Conservation (phyloP, 2,888 invertebrate species). For the Leptura quadrifasciata region DNA sequence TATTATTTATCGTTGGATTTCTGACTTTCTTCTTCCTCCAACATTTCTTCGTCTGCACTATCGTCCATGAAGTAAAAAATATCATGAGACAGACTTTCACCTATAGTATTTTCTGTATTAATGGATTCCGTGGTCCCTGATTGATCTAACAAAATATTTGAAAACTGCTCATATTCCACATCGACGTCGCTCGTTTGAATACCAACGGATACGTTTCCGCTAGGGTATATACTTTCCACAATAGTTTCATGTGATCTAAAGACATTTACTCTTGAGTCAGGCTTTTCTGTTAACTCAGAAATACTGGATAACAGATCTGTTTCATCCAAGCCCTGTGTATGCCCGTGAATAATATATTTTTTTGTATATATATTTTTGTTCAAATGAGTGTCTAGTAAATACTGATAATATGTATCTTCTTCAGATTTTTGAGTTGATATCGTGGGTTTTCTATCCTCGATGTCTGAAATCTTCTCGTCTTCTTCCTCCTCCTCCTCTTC, state of each 20-base stretch:
- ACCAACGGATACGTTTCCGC: background rate
- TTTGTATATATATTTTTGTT: constrained; percentile 41
- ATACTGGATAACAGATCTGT: background rate
- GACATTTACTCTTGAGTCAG: background rate
- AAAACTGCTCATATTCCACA: background rate
- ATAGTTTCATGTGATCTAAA: constrained; percentile 11
- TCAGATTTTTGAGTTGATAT: constrained; percentile 21
- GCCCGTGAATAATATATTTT: constrained; percentile 45
- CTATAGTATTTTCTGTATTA: background rate
- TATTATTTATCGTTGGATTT: constrained; percentile 22
- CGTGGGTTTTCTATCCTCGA: background rate
- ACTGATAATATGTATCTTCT: constrained; percentile 45
- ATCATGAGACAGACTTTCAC: constrained; percentile 1
- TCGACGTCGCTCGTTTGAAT: constrained; percentile 15
- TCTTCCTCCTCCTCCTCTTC: no score
- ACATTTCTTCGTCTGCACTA: background rate
- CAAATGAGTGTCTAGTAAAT: constrained; percentile 40
- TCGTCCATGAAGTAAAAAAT: constrained; percentile 17
- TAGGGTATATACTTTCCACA: background rate
- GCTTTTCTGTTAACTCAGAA: background rate
- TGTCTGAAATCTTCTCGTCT: no score
- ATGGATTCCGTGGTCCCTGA: background rate
- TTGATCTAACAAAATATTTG: background rate
- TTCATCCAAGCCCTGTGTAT: constrained; percentile 19
- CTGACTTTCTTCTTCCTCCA: background rate